Base-by-base conservation (phyloP, 2,888 invertebrate genomes). In the Cotesia congregata region DNA sequence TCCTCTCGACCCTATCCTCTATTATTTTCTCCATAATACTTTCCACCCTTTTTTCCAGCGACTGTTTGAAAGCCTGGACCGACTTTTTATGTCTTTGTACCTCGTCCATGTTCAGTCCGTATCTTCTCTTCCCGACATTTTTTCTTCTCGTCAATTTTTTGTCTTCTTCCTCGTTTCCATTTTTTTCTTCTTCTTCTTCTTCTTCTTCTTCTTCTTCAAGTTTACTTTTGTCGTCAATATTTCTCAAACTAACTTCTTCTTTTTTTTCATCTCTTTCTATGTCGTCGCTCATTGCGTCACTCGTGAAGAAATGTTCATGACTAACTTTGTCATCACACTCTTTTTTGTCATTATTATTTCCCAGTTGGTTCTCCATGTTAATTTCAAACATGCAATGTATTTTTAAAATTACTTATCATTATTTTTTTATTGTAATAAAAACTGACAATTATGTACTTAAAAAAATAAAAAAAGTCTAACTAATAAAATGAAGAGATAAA, bases 1-100 rank as follows among this genome's bases (percentile, higher is more conserved):
- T 83, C n/a, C 76, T 83, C 65, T 83, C 87, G 1, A 86, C 82
- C 3, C 81, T 74, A 71, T 80, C 79, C 65, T 82, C 82, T 12
- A 82, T 41, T 6, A 80, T 76, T 60, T 67, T 82, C 62, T 82
- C 82, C 6, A 81, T 70, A 62, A 81, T 70, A 62, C 77, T 80
- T 20, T 81, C 79, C 70, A 79, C 82, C 79, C 80, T 72, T 74
- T 78, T 73, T 12, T 69, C 78, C 40, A 83, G 62, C 40, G 80
- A 79, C 1, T 40, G 17, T 75, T 80, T 82, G n/a, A 83, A 74
- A 6, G 79, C 68, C 30, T 78, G 69, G 38, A 77, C 76, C 6
- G 78, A 76, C 15, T 78, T 67, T 50, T 77, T 79, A 7, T 79
- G 75, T 20, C 75, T 73, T 5, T 77, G 73, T 12, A 78, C 78